Evolutionary conservation across 37 sponge, comb jelly and placozoan genomes (phyloP).

Genomic region (Halichondria panicea): DNA sequence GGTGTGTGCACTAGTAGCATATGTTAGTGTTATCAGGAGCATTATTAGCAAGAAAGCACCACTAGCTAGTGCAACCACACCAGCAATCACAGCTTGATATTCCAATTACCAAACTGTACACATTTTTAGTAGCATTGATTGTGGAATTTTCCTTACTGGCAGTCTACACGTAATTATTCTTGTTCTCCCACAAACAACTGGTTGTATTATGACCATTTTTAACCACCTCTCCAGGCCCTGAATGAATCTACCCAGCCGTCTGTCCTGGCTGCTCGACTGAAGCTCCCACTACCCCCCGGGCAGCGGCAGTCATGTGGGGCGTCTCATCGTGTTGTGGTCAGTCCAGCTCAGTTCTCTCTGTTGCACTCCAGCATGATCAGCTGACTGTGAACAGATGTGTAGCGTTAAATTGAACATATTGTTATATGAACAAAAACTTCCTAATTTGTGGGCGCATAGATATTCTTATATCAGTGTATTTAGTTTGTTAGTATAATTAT

Average conservation of each 20-base stretch:
- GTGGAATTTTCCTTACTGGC: too few relatives aligned
- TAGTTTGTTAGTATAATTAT: too few relatives aligned
- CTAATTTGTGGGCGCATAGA: too few relatives aligned
- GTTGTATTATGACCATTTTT: not conserved
- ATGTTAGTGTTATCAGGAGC: too few relatives aligned
- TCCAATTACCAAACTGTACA: not conserved
- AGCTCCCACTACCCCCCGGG: constrained; percentile 6
- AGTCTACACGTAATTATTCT: not conserved
- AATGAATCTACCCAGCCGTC: constrained; percentile 9
- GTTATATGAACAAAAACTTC: not conserved
- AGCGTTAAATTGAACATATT: not conserved
- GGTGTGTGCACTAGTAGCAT: constrained; percentile 41
- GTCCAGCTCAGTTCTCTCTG: constrained; percentile 44
- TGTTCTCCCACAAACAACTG: not conserved
- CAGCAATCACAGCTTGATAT: too few relatives aligned
- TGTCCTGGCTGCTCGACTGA: constrained; percentile 27
- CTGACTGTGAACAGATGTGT: not conserved
- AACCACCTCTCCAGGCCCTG: constrained; percentile 7
- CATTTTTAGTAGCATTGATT: not conserved
- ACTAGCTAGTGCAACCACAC: too few relatives aligned
- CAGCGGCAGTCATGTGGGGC: not conserved
- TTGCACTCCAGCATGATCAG: constrained; percentile 35
- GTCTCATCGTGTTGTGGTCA: constrained; percentile 17
- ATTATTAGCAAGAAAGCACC: too few relatives aligned
- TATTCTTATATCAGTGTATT: too few relatives aligned